Conservation (phyloP, 2,888 invertebrate species). For the Scaptomyza polygonia region DNA sequence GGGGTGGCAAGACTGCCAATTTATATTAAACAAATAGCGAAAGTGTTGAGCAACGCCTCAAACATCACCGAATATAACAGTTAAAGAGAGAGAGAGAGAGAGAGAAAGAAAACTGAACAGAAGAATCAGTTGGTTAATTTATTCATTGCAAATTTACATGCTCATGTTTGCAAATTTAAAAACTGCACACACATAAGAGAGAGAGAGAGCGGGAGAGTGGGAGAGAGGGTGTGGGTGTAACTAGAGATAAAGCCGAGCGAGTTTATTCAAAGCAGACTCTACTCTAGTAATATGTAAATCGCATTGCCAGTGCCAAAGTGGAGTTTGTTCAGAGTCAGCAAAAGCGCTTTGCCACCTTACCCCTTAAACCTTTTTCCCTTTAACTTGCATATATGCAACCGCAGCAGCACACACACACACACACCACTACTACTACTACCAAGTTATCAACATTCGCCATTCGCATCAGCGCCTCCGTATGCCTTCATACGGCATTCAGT, state of each 20-base stretch:
- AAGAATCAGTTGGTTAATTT: constrained; percentile 65
- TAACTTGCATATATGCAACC: neutral
- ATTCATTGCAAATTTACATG: constrained; percentile 79
- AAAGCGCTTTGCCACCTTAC: no score
- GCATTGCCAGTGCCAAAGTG: constrained; percentile 69
- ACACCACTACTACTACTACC: neutral
- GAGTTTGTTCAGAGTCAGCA: constrained; percentile 61
- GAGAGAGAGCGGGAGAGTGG: constrained; percentile 3
- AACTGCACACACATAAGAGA: constrained; percentile 52
- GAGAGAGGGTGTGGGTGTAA: neutral
- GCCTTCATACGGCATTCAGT: constrained; percentile 47
- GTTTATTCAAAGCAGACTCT: constrained; percentile 79
- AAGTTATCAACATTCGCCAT: constrained; percentile 39
- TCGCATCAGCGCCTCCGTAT: constrained; percentile 63
- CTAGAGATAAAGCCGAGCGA: constrained; percentile 48
- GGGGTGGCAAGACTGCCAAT: constrained; percentile 51
- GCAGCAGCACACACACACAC: neutral
- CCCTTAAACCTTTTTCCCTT: no score
- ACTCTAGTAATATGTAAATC: constrained; percentile 74
- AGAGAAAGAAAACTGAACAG: constrained; percentile 11
- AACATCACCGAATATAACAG: neutral
- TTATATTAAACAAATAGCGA: constrained; percentile 73
- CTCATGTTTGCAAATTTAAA: constrained; percentile 79
- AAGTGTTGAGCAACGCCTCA: constrained; percentile 66
- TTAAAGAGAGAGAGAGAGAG: neutral